Evolutionary conservation across 2,113 vertebrate species (phyloP).

Genomic region (Stictonetta naevosa): DNA sequence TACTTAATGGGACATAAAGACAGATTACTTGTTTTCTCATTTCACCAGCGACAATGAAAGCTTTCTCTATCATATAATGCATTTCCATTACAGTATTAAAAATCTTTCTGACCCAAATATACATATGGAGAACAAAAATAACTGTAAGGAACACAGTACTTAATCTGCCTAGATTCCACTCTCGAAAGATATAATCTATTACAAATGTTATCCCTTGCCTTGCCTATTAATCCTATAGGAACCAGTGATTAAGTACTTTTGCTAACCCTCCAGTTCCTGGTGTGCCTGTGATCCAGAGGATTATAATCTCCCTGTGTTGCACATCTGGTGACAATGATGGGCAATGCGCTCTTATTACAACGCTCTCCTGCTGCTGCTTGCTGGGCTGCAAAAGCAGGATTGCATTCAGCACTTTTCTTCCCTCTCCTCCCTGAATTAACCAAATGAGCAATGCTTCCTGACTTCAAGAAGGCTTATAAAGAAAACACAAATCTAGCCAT

Average conservation of each 20-base stretch:
- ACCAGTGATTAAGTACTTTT: neutral
- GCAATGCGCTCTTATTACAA: neutral
- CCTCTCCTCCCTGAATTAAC: neutral
- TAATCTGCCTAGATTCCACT: constrained; percentile 19
- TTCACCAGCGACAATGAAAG: neutral
- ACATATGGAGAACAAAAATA: neutral
- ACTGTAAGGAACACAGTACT: neutral
- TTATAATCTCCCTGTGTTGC: neutral
- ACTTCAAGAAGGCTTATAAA: neutral
- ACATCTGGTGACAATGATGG: neutral
- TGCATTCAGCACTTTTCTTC: neutral
- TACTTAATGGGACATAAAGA: neutral
- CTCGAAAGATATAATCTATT: constrained; percentile 9
- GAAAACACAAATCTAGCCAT: neutral
- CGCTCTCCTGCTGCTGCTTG: neutral
- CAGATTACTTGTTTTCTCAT: neutral
- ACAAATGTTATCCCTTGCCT: neutral
- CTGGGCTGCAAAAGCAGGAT: neutral
- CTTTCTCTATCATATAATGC: neutral
- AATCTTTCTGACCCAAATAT: constrained; percentile 38
- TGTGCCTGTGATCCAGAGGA: neutral
- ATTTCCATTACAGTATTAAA: neutral
- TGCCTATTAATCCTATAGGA: neutral
- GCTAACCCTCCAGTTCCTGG: neutral
- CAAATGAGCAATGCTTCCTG: fast-evolving